Base-by-base conservation (phyloP, 2,797 vertebrate species). In the Melanotaenia parkinsoni region DNA sequence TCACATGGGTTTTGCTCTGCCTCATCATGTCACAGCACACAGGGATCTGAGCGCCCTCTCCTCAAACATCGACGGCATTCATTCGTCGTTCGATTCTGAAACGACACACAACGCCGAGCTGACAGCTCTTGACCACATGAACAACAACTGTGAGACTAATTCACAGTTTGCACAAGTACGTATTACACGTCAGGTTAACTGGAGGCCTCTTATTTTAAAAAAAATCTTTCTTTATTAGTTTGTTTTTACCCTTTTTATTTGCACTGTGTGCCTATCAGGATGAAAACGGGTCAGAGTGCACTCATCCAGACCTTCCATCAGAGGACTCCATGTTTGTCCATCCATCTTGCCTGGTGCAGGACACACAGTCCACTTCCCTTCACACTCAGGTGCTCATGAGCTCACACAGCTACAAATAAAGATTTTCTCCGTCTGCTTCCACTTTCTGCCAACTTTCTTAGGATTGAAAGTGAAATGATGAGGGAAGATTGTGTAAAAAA, bases 321-420 rank as follows among this genome's bases (percentile, higher is more conserved):
- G 93, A 94, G 51, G 91, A 92, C 74, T 94, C 93, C 37, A 79
- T 92, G 83, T 79, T 91, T 71, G 90, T 91, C 58, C 86, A 93
- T 73, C 88, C 77, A 0, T 81, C 92, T 35, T 35, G 20, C 45
- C 3, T 63, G 65, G 69, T 74, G 47, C 74, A 58, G 38, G 75
- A 79, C 43, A 85, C 70, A 30, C 84, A 78, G 61, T 79, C 79
- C 5, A 74, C 82, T 5, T 76, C 80, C 18, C 24, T 80, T 20
- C 68, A 79, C 72, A 85, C 88, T 51, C 88, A 92, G 90, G 91
- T 93, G 65, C 62, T 58, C 40, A 18, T 24, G 20, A 72, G 57
- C 58, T 43, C 37, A 74, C 61, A 69, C 24, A 5, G 33, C 59
- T 59, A 76, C 45, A 72, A 38, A 69, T 37, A 65, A 30, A 38